Percentiles rank a stretch among this genome's conserved stretches.
phyloP scores from a whole-genome alignment of 1,140 invertebrate species.

The Drosophila tsacasi region DNA sequence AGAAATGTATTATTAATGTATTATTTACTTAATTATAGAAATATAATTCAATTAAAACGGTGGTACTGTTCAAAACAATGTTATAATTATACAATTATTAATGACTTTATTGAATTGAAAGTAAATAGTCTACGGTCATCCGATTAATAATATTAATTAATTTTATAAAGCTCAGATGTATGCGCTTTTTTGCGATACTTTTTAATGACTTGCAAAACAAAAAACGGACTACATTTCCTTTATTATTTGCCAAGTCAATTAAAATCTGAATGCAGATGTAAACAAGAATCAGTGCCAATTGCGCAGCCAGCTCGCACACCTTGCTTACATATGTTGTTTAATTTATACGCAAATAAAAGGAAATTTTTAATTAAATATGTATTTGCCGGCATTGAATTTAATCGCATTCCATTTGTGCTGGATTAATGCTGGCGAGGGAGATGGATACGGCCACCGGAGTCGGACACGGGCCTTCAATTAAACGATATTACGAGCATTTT shows the following conservation, averaged over 20 bases:
- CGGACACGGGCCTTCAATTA: constrained; percentile 25
- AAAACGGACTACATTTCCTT: constrained; percentile 14
- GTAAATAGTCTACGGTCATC: neutral
- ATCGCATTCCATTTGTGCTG: constrained; percentile 61
- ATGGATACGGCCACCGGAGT: constrained; percentile 5
- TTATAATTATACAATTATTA: neutral
- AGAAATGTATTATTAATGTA: neutral
- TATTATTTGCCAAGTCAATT: constrained; percentile 71
- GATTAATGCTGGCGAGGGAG: constrained; percentile 42
- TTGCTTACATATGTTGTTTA: constrained; percentile 44
- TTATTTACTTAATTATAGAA: neutral
- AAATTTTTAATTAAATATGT: constrained; percentile 72
- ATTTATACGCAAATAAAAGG: constrained; percentile 34
- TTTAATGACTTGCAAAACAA: constrained; percentile 5
- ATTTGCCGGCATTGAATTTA: constrained; percentile 67
- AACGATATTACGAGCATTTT: constrained; percentile 29
- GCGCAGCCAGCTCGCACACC: neutral
- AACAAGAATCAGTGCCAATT: constrained; percentile 49
- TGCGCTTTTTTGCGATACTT: neutral
- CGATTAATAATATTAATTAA: constrained; percentile 27
- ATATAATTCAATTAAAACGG: neutral
- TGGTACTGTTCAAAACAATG: neutral
- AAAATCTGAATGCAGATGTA: constrained; percentile 70
- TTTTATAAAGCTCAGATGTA: neutral
- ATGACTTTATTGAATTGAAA: constrained; percentile 3